Percentiles rank a stretch among this genome's conserved stretches.
These are phyloP conservation scores for Echinops telfairi DNA, from an alignment of 2,113 vertebrate genomes.

Conservation along the genomic window DNA sequence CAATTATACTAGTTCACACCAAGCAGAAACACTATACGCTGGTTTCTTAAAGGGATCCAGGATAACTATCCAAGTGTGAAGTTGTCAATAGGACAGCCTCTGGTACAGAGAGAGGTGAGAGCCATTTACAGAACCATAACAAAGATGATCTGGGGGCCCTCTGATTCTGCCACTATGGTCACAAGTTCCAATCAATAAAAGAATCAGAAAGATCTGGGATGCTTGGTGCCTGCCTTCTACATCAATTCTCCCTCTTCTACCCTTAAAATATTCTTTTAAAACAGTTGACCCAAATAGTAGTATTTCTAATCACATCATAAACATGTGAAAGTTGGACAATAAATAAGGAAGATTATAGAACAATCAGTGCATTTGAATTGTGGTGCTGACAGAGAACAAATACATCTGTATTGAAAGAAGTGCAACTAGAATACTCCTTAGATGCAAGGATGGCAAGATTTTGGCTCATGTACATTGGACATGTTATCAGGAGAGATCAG, in stretches of 20 bases:
- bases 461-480: no score
- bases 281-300: no score
- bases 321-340: no score
- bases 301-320: no score
- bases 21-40: not conserved
- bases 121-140: slow-evolving; percentile 56
- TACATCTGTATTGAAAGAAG: no score
- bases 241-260: slow-evolving; percentile 32
- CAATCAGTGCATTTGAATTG: no score
- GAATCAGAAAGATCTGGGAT: not conserved
- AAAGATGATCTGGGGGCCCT: slow-evolving; percentile 21
- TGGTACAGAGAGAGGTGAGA: slow-evolving; percentile 43
- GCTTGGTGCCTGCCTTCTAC: slow-evolving; percentile 55
- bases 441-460: no score
- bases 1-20: not conserved
- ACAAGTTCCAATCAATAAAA: slow-evolving; percentile 50
- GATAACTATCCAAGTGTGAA: slow-evolving; percentile 4
- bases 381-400: no score
- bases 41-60: not conserved
- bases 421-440: no score
- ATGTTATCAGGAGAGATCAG: no score
- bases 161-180: not conserved
- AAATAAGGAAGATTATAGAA: no score
- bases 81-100: not conserved
- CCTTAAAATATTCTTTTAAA: not conserved